Evolutionary conservation across 2,113 vertebrate species (phyloP), one percentile per base, ranked within the genome.

Genomic region (Tupaia tana): DNA sequence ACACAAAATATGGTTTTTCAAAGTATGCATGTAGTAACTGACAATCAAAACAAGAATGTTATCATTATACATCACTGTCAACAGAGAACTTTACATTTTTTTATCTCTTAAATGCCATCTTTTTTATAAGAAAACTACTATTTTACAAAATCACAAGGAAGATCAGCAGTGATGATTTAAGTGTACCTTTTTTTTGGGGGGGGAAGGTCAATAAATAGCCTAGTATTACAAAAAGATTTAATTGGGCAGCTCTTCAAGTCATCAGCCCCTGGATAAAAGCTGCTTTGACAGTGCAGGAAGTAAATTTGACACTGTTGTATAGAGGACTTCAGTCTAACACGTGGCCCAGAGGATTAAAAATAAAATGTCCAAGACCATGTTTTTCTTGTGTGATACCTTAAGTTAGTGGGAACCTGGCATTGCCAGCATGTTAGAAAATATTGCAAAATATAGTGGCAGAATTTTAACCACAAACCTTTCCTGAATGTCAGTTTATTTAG

Each of bases 81-180:
- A 43, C 43, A 43, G 43, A 43, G 43, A 43, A 43, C 43, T 43
- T 43, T 43, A 43, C 43, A 43, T 43, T 43, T 43, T 43, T 43
- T 43, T 43, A 43, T 43, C 43, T 43, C 4, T 43, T 43, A 43
- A 43, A 43, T 43, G 43, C 43, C 43, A 43, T 43, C 43, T 43
- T 43, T 43, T 43, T 3, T 43, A 43, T 3, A 43, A 43, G 43
- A 43, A 3, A 43, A 43, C 43, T 43, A 43, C 43, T 66, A 92
- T 92, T 87, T 94, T 52, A 71, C 12, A 69, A 86, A 89, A n/a
- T 73, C 61, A 59, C 54, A 79, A 79, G 59, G 56, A 74, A 91
- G 22, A 7, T 91, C 59, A 84, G 29, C n/a, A 69, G 25, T 91
- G 79, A 90, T 83, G 19, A 67, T 85, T 93, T 87, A 85, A 25